These are phyloP conservation scores for Symphodus melops DNA, from an alignment of 2,113 vertebrate genomes.

Conservation along the genomic window DNA sequence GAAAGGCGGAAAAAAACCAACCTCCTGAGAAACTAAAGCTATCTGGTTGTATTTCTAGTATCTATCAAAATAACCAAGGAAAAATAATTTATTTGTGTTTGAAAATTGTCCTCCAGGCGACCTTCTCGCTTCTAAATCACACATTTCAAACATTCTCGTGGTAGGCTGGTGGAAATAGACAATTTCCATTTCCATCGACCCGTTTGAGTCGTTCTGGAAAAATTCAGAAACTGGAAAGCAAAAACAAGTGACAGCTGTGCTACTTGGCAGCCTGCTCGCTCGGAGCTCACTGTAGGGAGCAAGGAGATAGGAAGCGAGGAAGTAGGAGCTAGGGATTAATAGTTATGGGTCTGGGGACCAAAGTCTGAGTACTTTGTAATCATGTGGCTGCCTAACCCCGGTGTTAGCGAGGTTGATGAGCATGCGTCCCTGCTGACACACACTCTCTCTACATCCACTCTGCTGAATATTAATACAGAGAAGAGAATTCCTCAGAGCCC, in stretches of 20 bases:
- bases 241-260: constrained; percentile 75
- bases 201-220: constrained; percentile 53
- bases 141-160: constrained; percentile 37
- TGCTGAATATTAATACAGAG: constrained; percentile 79
- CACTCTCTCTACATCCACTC: constrained; percentile 64
- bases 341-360: constrained; percentile 67
- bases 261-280: constrained; percentile 56
- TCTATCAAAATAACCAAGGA: background rate
- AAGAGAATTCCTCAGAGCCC: constrained; percentile 74
- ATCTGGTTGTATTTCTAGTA: background rate
- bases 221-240: constrained; percentile 62
- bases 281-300: constrained; percentile 44
- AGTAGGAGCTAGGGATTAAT: constrained; percentile 68
- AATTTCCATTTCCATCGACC: constrained; percentile 48
- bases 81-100: background rate
- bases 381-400: constrained; percentile 76
- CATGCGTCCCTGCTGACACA: constrained; percentile 75
- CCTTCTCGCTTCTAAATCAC: constrained; percentile 30
- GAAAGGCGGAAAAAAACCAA: too few species aligned
- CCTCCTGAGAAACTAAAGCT: background rate
- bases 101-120: constrained; percentile 29
- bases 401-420: constrained; percentile 79
- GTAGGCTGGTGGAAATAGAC: constrained; percentile 41
- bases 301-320: constrained; percentile 59
- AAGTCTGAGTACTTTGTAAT: constrained; percentile 79